phyloP scores from a whole-genome alignment of 2,797 vertebrate species.

The Thamnophis elegans region DNA sequence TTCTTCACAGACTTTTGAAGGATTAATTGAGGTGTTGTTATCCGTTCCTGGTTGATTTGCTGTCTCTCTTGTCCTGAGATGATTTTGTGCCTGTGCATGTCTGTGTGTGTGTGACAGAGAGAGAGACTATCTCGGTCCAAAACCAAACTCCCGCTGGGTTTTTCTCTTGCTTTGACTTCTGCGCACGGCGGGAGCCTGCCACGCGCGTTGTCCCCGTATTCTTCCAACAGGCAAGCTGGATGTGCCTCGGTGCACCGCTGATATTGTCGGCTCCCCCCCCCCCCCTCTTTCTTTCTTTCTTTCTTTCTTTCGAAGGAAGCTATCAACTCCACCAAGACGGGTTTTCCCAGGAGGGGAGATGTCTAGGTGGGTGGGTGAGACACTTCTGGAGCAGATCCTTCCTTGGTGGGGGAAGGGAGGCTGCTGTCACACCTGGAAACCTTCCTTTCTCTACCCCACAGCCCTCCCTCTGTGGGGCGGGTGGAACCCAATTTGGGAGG shows the following conservation, averaged over 20 bases:
- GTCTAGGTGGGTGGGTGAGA: background rate
- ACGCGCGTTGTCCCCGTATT: background rate
- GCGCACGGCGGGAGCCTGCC: background rate
- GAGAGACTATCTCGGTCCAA: background rate
- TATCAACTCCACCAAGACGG: background rate
- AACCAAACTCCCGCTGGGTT: background rate
- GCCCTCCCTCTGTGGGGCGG: rapidly evolving
- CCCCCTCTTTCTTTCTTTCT: background rate
- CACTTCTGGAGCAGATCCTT: background rate
- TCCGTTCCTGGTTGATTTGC: background rate
- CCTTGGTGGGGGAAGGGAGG: background rate
- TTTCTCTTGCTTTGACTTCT: background rate
- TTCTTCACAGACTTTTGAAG: background rate
- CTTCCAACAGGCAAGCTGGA: background rate
- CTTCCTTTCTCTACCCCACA: background rate
- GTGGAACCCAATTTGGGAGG: background rate
- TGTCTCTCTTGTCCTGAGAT: background rate
- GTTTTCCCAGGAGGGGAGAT: background rate
- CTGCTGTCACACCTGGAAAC: background rate
- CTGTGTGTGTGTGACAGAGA: no score
- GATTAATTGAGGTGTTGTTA: background rate
- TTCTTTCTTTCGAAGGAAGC: background rate
- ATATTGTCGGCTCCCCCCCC: background rate
- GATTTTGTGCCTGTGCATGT: background rate
- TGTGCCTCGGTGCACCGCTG: background rate